These are phyloP conservation scores for Hemiscyllium ocellatum DNA, from an alignment of 2,113 vertebrate genomes.

Conservation along the genomic window DNA sequence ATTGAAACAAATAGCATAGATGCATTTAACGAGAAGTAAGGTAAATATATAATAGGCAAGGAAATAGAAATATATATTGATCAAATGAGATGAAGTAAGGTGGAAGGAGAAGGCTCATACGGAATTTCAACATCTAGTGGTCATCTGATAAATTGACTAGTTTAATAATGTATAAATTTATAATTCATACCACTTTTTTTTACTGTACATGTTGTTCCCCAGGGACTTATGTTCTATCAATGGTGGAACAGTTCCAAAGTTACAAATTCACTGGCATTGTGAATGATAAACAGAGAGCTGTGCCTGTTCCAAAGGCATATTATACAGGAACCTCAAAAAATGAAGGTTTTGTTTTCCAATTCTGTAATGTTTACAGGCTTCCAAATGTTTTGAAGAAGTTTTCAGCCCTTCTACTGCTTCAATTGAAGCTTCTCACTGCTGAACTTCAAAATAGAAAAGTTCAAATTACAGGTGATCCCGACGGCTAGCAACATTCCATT, in stretches of 20 bases:
- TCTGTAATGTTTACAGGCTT: not conserved
- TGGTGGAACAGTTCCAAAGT: not conserved
- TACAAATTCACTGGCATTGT: not conserved
- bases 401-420: not conserved
- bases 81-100: too few relatives aligned
- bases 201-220: not conserved
- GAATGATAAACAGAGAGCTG: not conserved
- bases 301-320: not conserved
- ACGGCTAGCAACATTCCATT: not conserved
- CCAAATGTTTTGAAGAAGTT: not conserved
- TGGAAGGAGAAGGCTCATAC: too few relatives aligned
- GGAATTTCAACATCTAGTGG: too few relatives aligned
- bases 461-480: not conserved
- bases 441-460: not conserved
- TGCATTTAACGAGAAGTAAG: too few relatives aligned
- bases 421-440: not conserved
- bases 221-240: not conserved
- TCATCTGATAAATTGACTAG: not conserved
- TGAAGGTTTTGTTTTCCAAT: not conserved
- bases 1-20: too few relatives aligned
- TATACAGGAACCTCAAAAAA: not conserved
- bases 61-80: too few relatives aligned
- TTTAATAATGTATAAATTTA: constrained; percentile 4
- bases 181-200: not conserved
- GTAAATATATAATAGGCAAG: too few relatives aligned